Base-by-base conservation (phyloP, 2,888 invertebrate genomes). In the Caenorhabditis imperialis region DNA sequence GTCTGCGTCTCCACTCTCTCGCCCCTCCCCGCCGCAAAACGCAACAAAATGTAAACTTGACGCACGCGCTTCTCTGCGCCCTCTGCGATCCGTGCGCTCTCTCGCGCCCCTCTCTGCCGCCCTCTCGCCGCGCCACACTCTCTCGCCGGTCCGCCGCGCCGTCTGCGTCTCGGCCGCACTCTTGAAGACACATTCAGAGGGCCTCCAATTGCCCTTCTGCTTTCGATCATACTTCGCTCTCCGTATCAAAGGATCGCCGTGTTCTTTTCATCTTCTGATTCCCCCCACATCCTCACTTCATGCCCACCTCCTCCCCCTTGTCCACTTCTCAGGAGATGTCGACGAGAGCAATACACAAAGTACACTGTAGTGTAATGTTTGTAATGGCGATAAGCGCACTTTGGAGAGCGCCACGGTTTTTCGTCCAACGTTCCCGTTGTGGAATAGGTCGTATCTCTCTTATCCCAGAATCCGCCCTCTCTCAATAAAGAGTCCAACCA, bases 221-320 rank as follows among this genome's bases (percentile, higher is more conserved):
- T 18, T 33, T 40, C 54, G 57, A 65, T 65, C 65, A 65, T 65
- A 50, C 55, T 54, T 70, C 61, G 55, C 33, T 70, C 55, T 42
- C 54, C 61, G 55, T 70, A 60, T 70, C 69, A 60, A 69, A 53
- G 69, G 47, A 69, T 60, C 70, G 48, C n/a, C 45, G 54, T 50
- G 65, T 50, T 57, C 65, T 65, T 65, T 57, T 50, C 42, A 57
- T 55, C 65, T 61, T 23, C 22, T 44, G 44, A 35, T 53, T 25
- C 27, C 12, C 14, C 6, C 3, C n/a, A n/a, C n/a, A n/a, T n/a
- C n/a, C n/a, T n/a, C n/a, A n/a, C n/a, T n/a, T 54, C 38, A 27
- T 27, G 27, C 38, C 44, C 6, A 20, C 18, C 20, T 20, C 44
- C 20, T 44, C 44, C 20, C 44, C 20, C 8, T 20, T 20, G n/a